These are phyloP conservation scores for Yasuhikotakia modesta DNA, from an alignment of 2,797 vertebrate species.

Conservation along the genomic window DNA sequence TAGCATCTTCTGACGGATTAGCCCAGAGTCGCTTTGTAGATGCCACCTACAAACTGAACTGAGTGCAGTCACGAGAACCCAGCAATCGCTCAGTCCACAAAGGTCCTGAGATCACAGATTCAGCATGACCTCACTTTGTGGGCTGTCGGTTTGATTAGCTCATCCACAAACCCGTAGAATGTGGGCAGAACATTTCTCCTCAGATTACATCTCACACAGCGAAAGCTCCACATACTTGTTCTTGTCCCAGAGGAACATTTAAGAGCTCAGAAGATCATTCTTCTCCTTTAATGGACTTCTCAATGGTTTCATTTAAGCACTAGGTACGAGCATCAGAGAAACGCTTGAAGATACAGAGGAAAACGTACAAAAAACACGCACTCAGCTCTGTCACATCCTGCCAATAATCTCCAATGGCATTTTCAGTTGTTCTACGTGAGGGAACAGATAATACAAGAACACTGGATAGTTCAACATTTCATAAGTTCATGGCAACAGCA, in stretches of 20 bases:
- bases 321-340: neutral
- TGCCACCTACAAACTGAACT: slow-evolving; percentile 31
- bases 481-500: slow-evolving; percentile 34
- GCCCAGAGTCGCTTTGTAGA: slow-evolving; percentile 21
- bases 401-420: slow-evolving; percentile 27
- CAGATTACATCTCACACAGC: slow-evolving; percentile 13
- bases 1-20: slow-evolving; percentile 41
- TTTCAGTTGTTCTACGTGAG: slow-evolving; percentile 22
- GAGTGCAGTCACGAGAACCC: slow-evolving; percentile 28
- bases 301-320: neutral
- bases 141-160: slow-evolving; percentile 23
- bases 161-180: slow-evolving; percentile 18
- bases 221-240: slow-evolving; percentile 7
- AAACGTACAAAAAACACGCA: neutral
- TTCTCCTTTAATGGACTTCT: neutral
- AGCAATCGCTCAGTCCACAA: slow-evolving; percentile 24
- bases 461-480: slow-evolving; percentile 40
- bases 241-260: slow-evolving; percentile 2
- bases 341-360: neutral
- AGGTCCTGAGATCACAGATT: slow-evolving; percentile 10
- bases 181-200: slow-evolving; percentile 11
- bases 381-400: slow-evolving; percentile 4
- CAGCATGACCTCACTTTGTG: slow-evolving; percentile 17
- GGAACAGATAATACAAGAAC: slow-evolving; percentile 14
- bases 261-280: neutral